Evolutionary conservation across 2,888 invertebrate species (phyloP).

Genomic region (Mongoloraphidia duomilia): DNA sequence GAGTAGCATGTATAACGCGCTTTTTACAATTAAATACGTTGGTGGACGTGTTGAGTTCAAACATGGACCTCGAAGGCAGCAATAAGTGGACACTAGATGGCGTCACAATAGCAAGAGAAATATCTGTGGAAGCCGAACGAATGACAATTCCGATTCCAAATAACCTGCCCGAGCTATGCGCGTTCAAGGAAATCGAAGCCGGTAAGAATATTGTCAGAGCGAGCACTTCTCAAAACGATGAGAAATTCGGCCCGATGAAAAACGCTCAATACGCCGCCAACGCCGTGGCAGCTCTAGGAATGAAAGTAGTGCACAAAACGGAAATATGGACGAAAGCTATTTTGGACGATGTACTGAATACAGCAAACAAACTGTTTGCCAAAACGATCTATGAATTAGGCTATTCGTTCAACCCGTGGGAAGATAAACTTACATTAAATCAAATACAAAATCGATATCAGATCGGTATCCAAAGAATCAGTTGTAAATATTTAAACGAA

Average conservation of each 20-base stretch:
- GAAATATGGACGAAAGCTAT: conserved; percentile 45
- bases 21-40: conserved; percentile 22
- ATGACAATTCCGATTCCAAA: conserved; percentile 12
- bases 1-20: conserved; percentile 27
- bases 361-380: conserved; percentile 35
- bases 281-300: conserved; percentile 40
- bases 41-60: conserved; percentile 22
- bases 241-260: conserved; percentile 35
- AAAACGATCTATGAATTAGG: conserved; percentile 36
- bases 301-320: conserved; percentile 41
- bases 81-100: conserved; percentile 10
- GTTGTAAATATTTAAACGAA: conserved; percentile 28
- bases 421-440: conserved; percentile 34
- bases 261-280: conserved; percentile 38
- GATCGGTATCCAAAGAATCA: conserved; percentile 30
- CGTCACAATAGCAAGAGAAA: conserved; percentile 9
- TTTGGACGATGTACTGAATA: conserved; percentile 35
- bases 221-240: conserved; percentile 31
- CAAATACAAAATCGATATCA: conserved; percentile 28
- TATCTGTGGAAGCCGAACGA: not conserved
- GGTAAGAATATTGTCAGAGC: conserved; percentile 36
- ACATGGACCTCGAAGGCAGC: conserved; percentile 16
- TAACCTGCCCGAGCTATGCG: conserved; percentile 35
- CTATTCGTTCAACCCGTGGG: conserved; percentile 39
- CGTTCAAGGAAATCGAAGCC: conserved; percentile 30